Conservation (phyloP, 2,797 vertebrate genomes). For the Squalus acanthias region DNA sequence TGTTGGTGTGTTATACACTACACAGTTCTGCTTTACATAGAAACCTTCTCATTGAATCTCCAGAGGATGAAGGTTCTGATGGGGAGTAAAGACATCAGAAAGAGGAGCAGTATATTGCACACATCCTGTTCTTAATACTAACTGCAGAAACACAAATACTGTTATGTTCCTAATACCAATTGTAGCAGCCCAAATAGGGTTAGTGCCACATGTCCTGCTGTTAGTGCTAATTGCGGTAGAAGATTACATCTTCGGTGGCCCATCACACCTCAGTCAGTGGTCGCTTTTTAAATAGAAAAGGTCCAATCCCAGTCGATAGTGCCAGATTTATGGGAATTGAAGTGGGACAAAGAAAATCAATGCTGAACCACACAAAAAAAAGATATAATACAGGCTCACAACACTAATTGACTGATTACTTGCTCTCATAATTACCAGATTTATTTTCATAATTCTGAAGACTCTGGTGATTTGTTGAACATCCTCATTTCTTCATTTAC, state of each 20-base stretch:
- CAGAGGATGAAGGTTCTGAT: not conserved
- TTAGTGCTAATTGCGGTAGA: not conserved
- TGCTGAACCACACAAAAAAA: not conserved
- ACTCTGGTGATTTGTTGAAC: not conserved
- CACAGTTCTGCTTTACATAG: not conserved
- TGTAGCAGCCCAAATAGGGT: not conserved
- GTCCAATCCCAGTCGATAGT: not conserved
- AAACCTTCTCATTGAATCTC: not conserved
- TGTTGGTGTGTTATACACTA: not conserved
- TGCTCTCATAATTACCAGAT: not conserved
- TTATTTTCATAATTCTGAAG: not conserved
- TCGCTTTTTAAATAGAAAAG: not conserved
- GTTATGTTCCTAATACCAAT: not conserved
- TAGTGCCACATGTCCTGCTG: not conserved
- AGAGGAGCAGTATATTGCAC: not conserved
- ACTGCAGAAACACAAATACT: not conserved
- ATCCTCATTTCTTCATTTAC: not conserved
- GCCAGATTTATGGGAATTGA: not conserved
- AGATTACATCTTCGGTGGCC: not conserved
- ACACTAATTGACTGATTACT: not conserved
- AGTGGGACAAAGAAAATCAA: not conserved
- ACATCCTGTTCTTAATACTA: not conserved
- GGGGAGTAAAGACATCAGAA: not conserved
- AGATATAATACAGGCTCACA: not conserved
- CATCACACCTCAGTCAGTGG: not conserved